Evolutionary conservation across 2,113 vertebrate genomes (phyloP).

Genomic region (Tachycineta bicolor): DNA sequence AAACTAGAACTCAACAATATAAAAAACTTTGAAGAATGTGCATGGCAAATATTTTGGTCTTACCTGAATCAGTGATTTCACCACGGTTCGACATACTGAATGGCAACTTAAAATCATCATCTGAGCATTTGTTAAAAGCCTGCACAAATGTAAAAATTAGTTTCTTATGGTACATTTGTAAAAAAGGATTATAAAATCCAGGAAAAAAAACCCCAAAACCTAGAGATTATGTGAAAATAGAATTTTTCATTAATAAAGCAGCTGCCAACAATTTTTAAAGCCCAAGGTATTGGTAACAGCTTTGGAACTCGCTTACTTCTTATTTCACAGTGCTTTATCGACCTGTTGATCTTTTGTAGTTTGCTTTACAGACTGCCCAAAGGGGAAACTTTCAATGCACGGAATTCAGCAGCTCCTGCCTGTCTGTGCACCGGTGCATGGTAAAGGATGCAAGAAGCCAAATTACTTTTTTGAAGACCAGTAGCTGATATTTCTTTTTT

Average conservation of each 20-base stretch:
- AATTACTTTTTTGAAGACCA: not conserved
- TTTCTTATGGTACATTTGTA: not conserved
- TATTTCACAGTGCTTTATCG: not conserved
- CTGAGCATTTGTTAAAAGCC: slow-evolving; percentile 65
- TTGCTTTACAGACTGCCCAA: not conserved
- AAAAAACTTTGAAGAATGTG: not conserved
- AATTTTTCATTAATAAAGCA: not conserved
- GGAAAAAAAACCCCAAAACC: not conserved
- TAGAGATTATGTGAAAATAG: not conserved
- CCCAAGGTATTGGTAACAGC: not conserved
- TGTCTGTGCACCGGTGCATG: not conserved
- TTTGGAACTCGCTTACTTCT: not conserved
- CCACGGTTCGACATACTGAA: slow-evolving; percentile 26
- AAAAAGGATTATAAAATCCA: not conserved
- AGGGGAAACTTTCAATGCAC: not conserved
- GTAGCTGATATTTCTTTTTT: not conserved
- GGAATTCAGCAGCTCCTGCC: not conserved
- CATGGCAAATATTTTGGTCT: not conserved
- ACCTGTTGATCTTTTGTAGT: not conserved
- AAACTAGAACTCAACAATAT: not conserved
- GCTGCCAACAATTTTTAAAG: not conserved
- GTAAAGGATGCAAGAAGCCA: not conserved
- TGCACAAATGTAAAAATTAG: slow-evolving; percentile 28
- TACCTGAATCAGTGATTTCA: slow-evolving; percentile 67
- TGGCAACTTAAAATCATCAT: slow-evolving; percentile 66